Conservation (phyloP, 2,888 invertebrate species). For the Epirrhoe tristata region DNA sequence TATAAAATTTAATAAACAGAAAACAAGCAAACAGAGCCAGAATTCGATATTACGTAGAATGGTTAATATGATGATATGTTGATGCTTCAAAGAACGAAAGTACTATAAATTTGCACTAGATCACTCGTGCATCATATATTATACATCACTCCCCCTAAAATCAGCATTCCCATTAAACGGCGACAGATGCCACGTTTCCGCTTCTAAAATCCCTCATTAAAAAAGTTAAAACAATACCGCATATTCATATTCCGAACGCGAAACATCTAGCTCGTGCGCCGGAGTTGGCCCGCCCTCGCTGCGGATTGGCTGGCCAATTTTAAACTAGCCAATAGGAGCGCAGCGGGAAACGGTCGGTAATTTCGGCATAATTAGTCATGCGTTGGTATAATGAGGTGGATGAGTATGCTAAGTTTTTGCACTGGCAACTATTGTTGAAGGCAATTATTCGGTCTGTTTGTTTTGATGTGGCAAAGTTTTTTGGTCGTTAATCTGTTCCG, state of each 20-base stretch:
- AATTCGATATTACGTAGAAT: too few species aligned
- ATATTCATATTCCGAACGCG: conserved; percentile 69
- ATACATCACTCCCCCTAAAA: conserved; percentile 10
- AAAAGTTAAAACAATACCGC: conserved; percentile 40
- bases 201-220: conserved; percentile 34
- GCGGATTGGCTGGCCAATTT: conserved; percentile 74
- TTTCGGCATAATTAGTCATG: conserved; percentile 85
- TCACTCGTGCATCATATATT: background rate
- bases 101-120: background rate
- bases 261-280: conserved; percentile 70
- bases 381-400: conserved; percentile 62
- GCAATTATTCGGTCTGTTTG: conserved; percentile 45
- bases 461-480: conserved; percentile 36
- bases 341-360: conserved; percentile 66
- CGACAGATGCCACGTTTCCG: conserved; percentile 43
- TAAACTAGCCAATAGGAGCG: conserved; percentile 70
- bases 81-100: too few species aligned
- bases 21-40: too few species aligned
- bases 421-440: conserved; percentile 50
- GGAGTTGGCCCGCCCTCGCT: conserved; percentile 75
- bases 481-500: conserved; percentile 34
- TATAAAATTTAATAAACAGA: too few species aligned
- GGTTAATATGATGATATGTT: too few species aligned
- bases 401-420: conserved; percentile 43
- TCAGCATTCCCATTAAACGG: conserved; percentile 36